Evolutionary conservation across 2,797 vertebrate species (phyloP), one percentile per base, ranked within the genome.

Genomic region (Falco cherrug): DNA sequence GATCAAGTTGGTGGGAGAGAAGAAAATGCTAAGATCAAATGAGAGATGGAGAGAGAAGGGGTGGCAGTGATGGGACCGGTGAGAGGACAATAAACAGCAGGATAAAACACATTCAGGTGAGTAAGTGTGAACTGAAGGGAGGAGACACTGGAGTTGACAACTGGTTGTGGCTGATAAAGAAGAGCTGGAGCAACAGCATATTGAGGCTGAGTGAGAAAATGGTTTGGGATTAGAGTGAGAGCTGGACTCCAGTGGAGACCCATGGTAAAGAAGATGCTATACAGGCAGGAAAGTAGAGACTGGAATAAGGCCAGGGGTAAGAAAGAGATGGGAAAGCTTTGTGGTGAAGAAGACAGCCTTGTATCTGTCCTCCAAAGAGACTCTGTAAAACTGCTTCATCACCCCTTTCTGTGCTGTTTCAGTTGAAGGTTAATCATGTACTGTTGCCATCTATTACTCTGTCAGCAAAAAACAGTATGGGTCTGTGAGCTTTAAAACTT

Each of bases 371-470:
- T 4, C 10, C 20, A 33, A 17, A 60, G 33, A 59, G 45, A 33
- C 9, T 18, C 45, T 37, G 12, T 29, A 76, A 70, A 85, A 74
- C 11, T 25, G 8, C 6, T 41, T 57, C 21, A 33, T 8, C 19
- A 50, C 1, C 4, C 8, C 35, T 51, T 65, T 29, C 20, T 0
- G 0, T 31, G 45, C 6, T 50, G 20, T 59, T 75, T n/a, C 15
- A 15, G 6, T 28, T 59, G 45, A 39, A 59, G 12, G 33, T 19
- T 74, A 59, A 35, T 31, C 5, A 16, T 8, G 16, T 24, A 21
- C 47, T 28, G 4, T 16, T 53, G 16, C 13, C 59, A 7, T 28
- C 22, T 47, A 9, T 43, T 83, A 20, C 16, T 77, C 29, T 69
- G 16, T 65, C 61, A 78, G 31, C 12, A 79, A 60, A 69, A 70